A percentile compares a stretch with the other conserved stretches of the same genome.
Conservation (phyloP, 1,140 invertebrate species). For the Ruditapes philippinarum region DNA sequence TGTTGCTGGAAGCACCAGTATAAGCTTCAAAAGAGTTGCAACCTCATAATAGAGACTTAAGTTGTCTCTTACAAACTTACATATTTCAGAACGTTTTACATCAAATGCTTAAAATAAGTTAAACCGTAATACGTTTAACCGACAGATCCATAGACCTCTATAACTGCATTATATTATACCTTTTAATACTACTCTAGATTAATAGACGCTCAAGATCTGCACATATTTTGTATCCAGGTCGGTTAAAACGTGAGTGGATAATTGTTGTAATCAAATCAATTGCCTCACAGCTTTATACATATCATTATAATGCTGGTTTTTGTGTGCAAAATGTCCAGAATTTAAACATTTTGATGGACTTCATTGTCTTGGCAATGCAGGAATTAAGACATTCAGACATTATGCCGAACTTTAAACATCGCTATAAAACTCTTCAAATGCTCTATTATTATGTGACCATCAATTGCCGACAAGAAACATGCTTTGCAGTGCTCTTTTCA, state of each 20-base stretch:
- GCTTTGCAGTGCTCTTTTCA: neutral
- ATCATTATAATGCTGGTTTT: neutral
- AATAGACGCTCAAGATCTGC: neutral
- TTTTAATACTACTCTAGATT: neutral
- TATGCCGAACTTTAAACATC: neutral
- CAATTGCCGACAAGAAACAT: neutral
- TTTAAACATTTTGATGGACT: neutral
- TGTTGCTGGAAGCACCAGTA: constrained; percentile 50
- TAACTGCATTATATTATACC: neutral
- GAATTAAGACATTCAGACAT: neutral
- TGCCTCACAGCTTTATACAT: neutral
- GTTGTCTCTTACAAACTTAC: neutral
- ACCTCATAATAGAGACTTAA: neutral
- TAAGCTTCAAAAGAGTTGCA: neutral
- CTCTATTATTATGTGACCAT: neutral
- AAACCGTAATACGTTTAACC: neutral
- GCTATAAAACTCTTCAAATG: constrained; percentile 18
- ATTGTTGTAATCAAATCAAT: neutral
- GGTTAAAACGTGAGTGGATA: neutral
- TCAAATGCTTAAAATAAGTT: neutral
- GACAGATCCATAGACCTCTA: neutral
- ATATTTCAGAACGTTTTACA: neutral
- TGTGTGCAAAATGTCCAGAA: neutral
- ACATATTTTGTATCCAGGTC: neutral
- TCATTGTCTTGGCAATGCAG: neutral